A percentile compares a stretch with the other conserved stretches of the same genome.
These are phyloP conservation scores for Catalaphyllia jardinei DNA, from an alignment of 64 coral and sea anemone genomes.

Conservation along the genomic window DNA sequence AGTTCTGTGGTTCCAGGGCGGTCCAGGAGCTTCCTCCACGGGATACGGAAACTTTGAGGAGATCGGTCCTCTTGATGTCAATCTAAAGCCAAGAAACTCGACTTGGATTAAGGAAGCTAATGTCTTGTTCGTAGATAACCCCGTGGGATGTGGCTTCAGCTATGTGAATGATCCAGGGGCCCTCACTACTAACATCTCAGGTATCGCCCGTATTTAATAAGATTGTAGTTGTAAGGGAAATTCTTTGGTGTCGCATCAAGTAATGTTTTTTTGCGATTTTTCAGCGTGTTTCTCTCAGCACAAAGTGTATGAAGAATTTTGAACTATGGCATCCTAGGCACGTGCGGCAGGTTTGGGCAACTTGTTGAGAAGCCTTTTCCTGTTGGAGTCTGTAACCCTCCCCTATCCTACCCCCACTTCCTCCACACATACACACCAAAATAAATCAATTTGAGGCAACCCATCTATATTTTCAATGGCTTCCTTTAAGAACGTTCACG, in stretches of 20 bases:
- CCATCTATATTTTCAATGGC: no score
- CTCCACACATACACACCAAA: no score
- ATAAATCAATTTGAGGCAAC: no score
- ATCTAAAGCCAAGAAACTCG: slow-evolving; percentile 64
- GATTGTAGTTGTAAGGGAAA: no score
- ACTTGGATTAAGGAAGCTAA: slow-evolving; percentile 87
- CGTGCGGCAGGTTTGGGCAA: background rate
- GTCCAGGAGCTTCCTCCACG: slow-evolving; percentile 86
- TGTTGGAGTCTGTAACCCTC: background rate
- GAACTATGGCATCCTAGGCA: background rate
- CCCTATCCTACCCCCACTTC: no score
- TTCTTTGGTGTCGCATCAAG: no score
- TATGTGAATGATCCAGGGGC: slow-evolving; percentile 78
- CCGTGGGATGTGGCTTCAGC: slow-evolving; percentile 85
- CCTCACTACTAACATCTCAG: slow-evolving; percentile 88
- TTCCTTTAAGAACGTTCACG: no score
- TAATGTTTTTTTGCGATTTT: no score
- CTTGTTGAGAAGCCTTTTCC: background rate
- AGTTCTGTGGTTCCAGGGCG: slow-evolving; percentile 95
- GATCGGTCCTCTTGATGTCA: slow-evolving; percentile 80
- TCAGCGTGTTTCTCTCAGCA: no score
- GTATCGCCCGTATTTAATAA: slow-evolving; percentile 29
- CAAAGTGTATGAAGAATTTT: background rate
- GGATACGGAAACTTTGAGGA: slow-evolving; percentile 97
- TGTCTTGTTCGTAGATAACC: slow-evolving; percentile 96